Base-by-base conservation (phyloP, 2,888 invertebrate species). In the Reticulitermes lucifugus region DNA sequence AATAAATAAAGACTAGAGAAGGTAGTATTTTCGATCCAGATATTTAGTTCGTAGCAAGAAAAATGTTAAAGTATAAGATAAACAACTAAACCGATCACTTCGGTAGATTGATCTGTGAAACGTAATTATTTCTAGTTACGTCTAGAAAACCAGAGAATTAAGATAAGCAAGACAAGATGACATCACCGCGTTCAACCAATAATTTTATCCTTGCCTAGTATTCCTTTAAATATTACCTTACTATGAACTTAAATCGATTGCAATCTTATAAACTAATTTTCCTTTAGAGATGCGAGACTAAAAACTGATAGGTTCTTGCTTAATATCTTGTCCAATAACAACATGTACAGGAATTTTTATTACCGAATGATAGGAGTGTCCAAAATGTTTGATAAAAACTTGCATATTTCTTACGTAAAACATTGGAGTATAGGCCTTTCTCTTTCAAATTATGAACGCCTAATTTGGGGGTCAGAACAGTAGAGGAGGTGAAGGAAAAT, bases 261-360 rank as follows among this genome's bases (percentile, higher is more conserved):
- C 73, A 29, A 73, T 73, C 73, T 65, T 73, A 73, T 21, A 9
- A 73, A 73, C 73, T 73, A 1, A 73, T 73, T 73, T 41, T 73
- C 14, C 41, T 73, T 73, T 73, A 73, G 35, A 21, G 73, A 73
- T 14, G 73, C 73, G 35, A 73, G 73, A 73, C 35, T 73, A 73
- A 73, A 73, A 73, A 73, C 25, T 41, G 73, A 73, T 73, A 73
- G 73, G 41, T 18, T 73, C 41, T 73, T 73, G 29, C 73, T 73
- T 73, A 73, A 73, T 73, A 73, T 73, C 73, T 41, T 41, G 73
- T 73, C 73, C 41, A 73, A 73, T 73, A 73, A 73, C 73, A 73
- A 73, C 41, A 41, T 73, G 21, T 18, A 29, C 29, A 41, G 41
- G 73, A 73, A 73, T 73, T 73, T 73, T 73, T 41, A 73, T 73